These are phyloP conservation scores for Andrena cerasifolii DNA, from an alignment of 1,140 invertebrate species.

Conservation along the genomic window DNA sequence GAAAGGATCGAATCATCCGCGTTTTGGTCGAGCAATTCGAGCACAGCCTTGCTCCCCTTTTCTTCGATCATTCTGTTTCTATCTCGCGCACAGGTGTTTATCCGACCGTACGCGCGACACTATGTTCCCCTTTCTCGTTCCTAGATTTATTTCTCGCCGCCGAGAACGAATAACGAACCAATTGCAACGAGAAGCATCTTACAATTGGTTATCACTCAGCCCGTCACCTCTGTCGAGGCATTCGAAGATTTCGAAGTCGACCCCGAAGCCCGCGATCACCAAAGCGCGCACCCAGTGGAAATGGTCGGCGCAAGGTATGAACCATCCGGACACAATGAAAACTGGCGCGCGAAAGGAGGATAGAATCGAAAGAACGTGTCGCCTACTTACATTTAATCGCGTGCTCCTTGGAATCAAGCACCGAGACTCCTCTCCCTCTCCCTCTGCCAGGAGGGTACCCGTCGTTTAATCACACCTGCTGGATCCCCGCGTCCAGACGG, in stretches of 20 bases:
- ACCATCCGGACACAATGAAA: neutral
- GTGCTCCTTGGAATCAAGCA: neutral
- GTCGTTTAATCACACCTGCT: conserved; percentile 51
- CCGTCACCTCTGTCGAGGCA: neutral
- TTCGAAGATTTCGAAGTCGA: neutral
- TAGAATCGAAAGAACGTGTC: conserved; percentile 20
- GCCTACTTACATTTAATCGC: conserved; percentile 56
- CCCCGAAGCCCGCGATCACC: neutral
- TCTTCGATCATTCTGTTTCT: conserved; percentile 52
- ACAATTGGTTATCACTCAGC: neutral
- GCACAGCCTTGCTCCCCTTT: conserved; percentile 49
- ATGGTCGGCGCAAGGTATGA: too few relatives aligned
- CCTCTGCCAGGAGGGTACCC: conserved; percentile 20
- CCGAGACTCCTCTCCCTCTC: neutral
- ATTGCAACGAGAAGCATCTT: too few relatives aligned
- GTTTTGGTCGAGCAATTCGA: conserved; percentile 60
- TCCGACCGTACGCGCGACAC: conserved; percentile 67
- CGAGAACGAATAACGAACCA: neutral
- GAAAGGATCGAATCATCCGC: conserved; percentile 75
- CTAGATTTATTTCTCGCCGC: conserved; percentile 50
- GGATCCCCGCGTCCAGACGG: conserved; percentile 26
- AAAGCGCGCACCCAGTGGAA: conserved; percentile 3
- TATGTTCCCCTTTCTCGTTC: conserved; percentile 43
- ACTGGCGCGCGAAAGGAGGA: neutral
- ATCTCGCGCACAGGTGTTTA: conserved; percentile 69